Evolutionary conservation across 2,113 vertebrate genomes (phyloP).

Genomic region (Myotis davidii): DNA sequence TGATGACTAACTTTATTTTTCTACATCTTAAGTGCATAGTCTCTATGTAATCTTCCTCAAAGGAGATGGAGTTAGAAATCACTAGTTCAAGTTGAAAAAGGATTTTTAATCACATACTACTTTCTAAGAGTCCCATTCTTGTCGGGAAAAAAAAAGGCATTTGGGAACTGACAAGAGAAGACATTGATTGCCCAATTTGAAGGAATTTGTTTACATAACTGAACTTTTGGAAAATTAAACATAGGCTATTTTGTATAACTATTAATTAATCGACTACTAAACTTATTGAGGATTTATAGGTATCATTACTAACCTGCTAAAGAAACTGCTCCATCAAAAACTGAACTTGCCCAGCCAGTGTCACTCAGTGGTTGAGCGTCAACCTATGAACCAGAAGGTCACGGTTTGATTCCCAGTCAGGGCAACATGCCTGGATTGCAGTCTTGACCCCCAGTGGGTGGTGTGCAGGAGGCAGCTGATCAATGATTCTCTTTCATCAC

Average conservation of each 20-base stretch:
- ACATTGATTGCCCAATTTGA: neutral
- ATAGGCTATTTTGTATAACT: conserved; percentile 7
- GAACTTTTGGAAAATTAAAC: conserved; percentile 41
- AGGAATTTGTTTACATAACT: conserved; percentile 24
- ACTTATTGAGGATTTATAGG: conserved; percentile 5
- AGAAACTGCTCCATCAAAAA: conserved; percentile 12
- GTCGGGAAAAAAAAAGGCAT: neutral
- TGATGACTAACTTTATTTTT: neutral
- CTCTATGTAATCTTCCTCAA: neutral
- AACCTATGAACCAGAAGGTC: too few relatives aligned
- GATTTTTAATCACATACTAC: neutral
- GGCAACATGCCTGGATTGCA: too few relatives aligned
- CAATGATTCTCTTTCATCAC: too few relatives aligned
- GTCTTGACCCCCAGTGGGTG: too few relatives aligned
- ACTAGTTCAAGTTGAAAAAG: neutral
- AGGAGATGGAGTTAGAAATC: conserved; percentile 33
- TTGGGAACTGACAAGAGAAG: neutral
- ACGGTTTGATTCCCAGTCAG: too few relatives aligned
- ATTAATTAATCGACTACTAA: conserved; percentile 41
- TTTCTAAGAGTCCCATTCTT: conserved; percentile 35
- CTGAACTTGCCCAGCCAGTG: neutral
- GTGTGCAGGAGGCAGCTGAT: too few relatives aligned
- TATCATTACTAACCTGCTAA: conserved; percentile 34
- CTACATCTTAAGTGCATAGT: neutral
- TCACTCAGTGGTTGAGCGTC: neutral